A percentile compares a stretch with the other conserved stretches of the same genome.
Evolutionary conservation across 1,140 invertebrate genomes (phyloP).

Genomic region (Leptopilina clavipes): DNA sequence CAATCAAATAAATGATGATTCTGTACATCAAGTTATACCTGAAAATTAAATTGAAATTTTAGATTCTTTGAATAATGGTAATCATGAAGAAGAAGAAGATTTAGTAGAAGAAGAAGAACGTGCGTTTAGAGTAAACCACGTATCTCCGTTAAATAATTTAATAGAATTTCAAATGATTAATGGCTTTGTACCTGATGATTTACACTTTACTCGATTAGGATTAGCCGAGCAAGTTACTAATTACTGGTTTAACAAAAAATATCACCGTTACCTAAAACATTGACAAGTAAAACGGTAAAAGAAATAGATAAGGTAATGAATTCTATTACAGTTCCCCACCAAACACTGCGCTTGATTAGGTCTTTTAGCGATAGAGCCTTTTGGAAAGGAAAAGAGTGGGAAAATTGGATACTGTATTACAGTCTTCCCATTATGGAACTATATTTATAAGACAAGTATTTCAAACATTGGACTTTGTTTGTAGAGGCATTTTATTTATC

Average conservation of each 20-base stretch:
- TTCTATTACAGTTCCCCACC: slow-evolving; percentile 35
- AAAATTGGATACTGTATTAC: no score
- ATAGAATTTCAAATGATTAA: slow-evolving; percentile 35
- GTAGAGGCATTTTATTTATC: no score
- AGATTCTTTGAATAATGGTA: not conserved
- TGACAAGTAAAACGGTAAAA: slow-evolving; percentile 26
- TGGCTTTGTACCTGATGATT: slow-evolving; percentile 45
- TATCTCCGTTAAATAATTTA: slow-evolving; percentile 39
- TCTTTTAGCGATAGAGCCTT: slow-evolving; percentile 38
- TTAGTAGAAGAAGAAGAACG: no score
- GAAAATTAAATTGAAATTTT: not conserved
- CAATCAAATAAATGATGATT: no score
- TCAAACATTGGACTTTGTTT: slow-evolving; percentile 39
- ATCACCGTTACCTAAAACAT: not conserved
- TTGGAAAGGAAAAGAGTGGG: no score
- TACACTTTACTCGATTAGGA: slow-evolving; percentile 46
- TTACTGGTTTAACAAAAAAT: slow-evolving; percentile 44
- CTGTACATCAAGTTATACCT: no score
- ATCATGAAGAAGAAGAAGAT: not conserved
- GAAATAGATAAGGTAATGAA: slow-evolving; percentile 36
- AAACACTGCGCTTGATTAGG: slow-evolving; percentile 37
- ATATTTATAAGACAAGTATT: not conserved
- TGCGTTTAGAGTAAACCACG: slow-evolving; percentile 34
- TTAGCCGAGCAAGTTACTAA: slow-evolving; percentile 42
- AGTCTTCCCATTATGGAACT: not conserved